A percentile compares a stretch with the other conserved stretches of the same genome.
Evolutionary conservation across 2,113 vertebrate genomes (phyloP).

Genomic region (Theristicus caerulescens): DNA sequence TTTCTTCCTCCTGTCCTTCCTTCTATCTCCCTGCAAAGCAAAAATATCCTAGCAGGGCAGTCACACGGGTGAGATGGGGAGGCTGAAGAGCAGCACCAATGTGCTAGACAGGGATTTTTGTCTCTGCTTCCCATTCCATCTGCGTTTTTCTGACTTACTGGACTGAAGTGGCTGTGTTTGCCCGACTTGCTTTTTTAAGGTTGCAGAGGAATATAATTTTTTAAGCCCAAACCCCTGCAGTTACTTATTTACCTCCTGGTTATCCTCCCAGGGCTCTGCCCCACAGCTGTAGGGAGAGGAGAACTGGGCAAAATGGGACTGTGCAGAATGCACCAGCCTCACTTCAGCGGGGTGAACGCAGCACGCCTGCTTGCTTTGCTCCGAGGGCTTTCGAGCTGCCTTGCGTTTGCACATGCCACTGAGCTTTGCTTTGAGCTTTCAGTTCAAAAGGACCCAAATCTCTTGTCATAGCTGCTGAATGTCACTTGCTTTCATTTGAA

Average conservation of each 20-base stretch:
- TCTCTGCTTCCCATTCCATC: background rate
- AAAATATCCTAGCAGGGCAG: background rate
- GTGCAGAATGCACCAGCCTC: background rate
- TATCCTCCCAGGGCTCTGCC: background rate
- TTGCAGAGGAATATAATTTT: background rate
- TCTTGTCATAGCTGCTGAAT: background rate
- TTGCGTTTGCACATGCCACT: background rate
- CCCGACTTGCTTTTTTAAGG: background rate
- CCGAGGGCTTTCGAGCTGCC: background rate
- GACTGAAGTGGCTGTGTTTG: background rate
- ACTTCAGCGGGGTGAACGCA: background rate
- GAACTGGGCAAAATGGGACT: background rate
- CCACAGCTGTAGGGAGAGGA: background rate
- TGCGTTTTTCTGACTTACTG: conserved; percentile 28
- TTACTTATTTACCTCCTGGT: background rate
- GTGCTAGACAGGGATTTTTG: background rate
- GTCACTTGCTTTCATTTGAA: conserved; percentile 23
- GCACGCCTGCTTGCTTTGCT: background rate
- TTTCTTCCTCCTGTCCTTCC: conserved; percentile 10
- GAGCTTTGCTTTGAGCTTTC: conserved; percentile 11
- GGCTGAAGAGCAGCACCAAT: background rate
- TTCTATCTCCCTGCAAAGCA: conserved; percentile 17
- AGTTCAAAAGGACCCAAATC: background rate
- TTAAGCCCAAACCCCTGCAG: background rate
- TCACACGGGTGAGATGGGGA: background rate